A percentile compares a stretch with the other conserved stretches of the same genome.
phyloP scores from a whole-genome alignment of 2,113 vertebrate species.

The Festucalex cinctus region DNA sequence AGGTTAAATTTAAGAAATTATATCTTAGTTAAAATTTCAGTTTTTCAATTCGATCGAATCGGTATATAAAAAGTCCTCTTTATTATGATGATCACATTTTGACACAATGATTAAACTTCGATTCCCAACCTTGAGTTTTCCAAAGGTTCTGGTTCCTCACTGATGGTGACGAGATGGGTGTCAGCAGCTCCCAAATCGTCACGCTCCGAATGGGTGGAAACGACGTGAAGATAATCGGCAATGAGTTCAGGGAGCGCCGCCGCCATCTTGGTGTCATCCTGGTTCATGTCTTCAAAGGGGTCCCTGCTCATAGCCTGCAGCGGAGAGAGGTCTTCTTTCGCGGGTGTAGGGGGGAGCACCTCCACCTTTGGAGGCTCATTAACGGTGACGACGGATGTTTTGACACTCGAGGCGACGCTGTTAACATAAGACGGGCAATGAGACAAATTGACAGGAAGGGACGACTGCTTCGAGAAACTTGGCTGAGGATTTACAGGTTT shows the following conservation, averaged over 20 bases:
- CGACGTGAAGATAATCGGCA: slow-evolving; percentile 8
- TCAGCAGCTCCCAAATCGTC: slow-evolving; percentile 3
- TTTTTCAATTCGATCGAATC: too few species aligned
- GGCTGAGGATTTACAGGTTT: slow-evolving; percentile 21
- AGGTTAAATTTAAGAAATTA: too few species aligned
- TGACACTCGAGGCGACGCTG: slow-evolving; percentile 25
- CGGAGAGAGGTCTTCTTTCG: slow-evolving; percentile 10
- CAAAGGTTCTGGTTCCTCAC: slow-evolving; percentile 1
- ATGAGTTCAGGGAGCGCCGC: slow-evolving; percentile 38
- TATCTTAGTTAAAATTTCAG: too few species aligned
- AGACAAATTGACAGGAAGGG: background rate
- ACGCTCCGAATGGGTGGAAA: background rate
- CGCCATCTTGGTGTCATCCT: slow-evolving; percentile 38
- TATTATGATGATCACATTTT: too few species aligned
- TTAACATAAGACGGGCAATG: slow-evolving; percentile 17
- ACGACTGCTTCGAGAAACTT: background rate
- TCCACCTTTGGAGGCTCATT: slow-evolving; percentile 28
- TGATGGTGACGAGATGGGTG: background rate
- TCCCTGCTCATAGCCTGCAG: slow-evolving; percentile 6
- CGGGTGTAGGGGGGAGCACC: slow-evolving; percentile 2
- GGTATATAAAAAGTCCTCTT: too few species aligned
- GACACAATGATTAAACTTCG: too few species aligned
- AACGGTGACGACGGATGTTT: slow-evolving; percentile 15
- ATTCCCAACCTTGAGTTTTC: slow-evolving; percentile 32
- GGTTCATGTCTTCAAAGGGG: slow-evolving; percentile 18